These are phyloP conservation scores for Vidua chalybeata DNA, from an alignment of 2,113 vertebrate genomes.

Conservation along the genomic window DNA sequence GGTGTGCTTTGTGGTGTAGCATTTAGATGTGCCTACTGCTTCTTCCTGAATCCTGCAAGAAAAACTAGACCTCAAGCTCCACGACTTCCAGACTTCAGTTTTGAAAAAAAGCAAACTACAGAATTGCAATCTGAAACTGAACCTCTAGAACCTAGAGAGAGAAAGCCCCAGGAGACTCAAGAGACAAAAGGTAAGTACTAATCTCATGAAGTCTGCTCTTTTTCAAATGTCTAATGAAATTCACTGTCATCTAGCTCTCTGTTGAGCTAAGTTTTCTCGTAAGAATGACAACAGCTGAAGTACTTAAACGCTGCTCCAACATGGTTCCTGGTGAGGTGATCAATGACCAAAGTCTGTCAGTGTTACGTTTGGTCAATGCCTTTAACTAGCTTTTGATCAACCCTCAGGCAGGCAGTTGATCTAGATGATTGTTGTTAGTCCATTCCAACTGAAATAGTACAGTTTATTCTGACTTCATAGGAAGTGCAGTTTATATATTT, in stretches of 20 bases:
- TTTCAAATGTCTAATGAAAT: neutral
- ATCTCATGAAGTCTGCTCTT: neutral
- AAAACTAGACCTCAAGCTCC: constrained; percentile 93
- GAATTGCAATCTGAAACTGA: constrained; percentile 54
- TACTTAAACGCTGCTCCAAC: neutral
- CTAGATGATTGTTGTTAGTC: neutral
- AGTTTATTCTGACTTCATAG: neutral
- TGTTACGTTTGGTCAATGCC: neutral
- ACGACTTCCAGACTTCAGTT: constrained; percentile 82
- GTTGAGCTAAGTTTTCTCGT: neutral
- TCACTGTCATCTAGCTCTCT: neutral
- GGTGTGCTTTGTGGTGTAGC: constrained; percentile 75
- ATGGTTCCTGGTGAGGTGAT: neutral
- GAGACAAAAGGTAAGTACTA: constrained; percentile 61
- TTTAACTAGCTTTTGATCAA: neutral
- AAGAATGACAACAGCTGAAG: neutral
- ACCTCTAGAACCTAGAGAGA: constrained; percentile 34
- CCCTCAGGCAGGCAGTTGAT: neutral
- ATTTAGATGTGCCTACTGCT: constrained; percentile 97
- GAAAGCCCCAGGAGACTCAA: constrained; percentile 55
- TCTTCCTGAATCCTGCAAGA: constrained; percentile 95
- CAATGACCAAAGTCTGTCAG: accelerated
- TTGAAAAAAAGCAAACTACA: constrained; percentile 72
- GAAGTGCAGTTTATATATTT: neutral
- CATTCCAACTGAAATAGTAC: neutral